Evolutionary conservation across 2,113 vertebrate genomes (phyloP).

Genomic region (Rissa tridactyla): DNA sequence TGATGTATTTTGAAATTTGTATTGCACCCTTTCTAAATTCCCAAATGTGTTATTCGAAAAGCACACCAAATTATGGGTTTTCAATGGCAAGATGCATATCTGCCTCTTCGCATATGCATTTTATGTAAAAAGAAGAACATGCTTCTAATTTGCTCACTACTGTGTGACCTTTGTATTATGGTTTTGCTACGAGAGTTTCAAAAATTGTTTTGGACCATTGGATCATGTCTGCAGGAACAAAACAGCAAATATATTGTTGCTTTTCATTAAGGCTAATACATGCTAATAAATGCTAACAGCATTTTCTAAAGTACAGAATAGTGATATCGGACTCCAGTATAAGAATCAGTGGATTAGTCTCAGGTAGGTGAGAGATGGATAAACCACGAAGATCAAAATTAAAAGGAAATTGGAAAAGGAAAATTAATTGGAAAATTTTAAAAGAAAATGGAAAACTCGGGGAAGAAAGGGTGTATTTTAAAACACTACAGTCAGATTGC

Average conservation of each 20-base stretch:
- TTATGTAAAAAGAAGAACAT: slow-evolving; percentile 53
- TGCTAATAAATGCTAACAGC: slow-evolving; percentile 49
- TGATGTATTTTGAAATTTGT: slow-evolving; percentile 1
- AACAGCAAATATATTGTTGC: slow-evolving; percentile 12
- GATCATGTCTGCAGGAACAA: slow-evolving; percentile 36
- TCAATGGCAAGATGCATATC: neutral
- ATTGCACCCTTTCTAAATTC: slow-evolving; percentile 5
- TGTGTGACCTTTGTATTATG: slow-evolving; percentile 37
- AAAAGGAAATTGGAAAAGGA: neutral
- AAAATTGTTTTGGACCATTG: slow-evolving; percentile 48
- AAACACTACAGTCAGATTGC: neutral
- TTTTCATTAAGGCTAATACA: slow-evolving; percentile 61
- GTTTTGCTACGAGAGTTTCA: slow-evolving; percentile 29
- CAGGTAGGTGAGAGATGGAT: neutral
- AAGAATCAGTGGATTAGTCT: neutral
- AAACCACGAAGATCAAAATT: neutral
- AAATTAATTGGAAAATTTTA: neutral
- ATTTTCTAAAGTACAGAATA: neutral
- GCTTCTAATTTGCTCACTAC: slow-evolving; percentile 49
- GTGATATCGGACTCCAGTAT: neutral
- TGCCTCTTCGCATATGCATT: slow-evolving; percentile 46
- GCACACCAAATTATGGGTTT: slow-evolving; percentile 31
- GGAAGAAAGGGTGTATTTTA: neutral
- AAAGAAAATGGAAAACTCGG: neutral
- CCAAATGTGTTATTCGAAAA: slow-evolving; percentile 18